Base-by-base conservation (phyloP, 2,797 vertebrate species). In the Sus cebifrons region DNA sequence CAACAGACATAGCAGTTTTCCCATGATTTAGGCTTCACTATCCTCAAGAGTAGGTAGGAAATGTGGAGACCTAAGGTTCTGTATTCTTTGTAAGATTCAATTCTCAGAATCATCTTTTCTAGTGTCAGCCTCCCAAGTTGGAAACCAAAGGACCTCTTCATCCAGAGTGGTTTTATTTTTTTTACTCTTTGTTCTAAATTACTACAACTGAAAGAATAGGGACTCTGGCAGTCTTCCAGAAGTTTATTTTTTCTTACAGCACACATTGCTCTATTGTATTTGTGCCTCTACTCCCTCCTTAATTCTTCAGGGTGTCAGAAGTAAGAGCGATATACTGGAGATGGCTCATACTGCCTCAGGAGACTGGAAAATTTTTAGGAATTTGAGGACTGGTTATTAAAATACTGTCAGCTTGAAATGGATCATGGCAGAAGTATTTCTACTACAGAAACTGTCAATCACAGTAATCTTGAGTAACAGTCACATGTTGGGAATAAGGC, bases 401-500 rank as follows among this genome's bases (percentile, higher is more conserved):
- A 49, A 74, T 74, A 54, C 8, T 85, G 6, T 29, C 9, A 65
- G 17, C 40, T 67, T 89, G 36, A 83, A 93, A 32, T 79, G 36
- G 65, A 29, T 79, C 65, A 89, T 79, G 49, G 70, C 36, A 85
- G 79, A 89, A 85, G 82, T 44, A 44, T 89, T 92, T 79, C 79
- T 58, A 32, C 62, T 17, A 44, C 71, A 88, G 54, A 56, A 44
- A 84, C 13, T 58, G 17, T 44, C 71, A 78, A 3, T 54, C 89
- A 4, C 29, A 58, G 44, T 81, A 16, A 60, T n/a, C 7, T 40
- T 18, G 10, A 40, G 27, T 67, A 86, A 79, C 32, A 52, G 18
- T 86, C 58, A 52, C 12, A 44, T 73, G 29, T 81, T 64, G 58
- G 15, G 29, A 81, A 74, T 54, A 54, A 29, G 1, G 27, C 54